Conservation (phyloP, 2,113 vertebrate genomes). For the Chloroceryle aenea region DNA sequence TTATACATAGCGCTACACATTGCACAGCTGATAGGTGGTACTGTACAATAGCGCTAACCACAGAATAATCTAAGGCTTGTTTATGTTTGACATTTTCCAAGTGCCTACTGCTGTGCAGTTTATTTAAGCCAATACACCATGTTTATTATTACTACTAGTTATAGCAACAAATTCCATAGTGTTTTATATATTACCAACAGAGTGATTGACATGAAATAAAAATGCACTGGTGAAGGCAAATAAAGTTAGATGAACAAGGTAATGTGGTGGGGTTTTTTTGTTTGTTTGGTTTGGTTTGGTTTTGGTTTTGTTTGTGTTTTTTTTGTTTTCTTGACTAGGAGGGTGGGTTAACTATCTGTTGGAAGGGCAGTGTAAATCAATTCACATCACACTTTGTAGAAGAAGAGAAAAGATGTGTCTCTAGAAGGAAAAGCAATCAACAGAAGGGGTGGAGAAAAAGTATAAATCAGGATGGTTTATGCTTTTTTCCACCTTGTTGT, state of each 20-base stretch:
- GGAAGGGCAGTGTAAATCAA: constrained; percentile 42
- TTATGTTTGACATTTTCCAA: background rate
- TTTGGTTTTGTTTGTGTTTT: no score
- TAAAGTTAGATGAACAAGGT: background rate
- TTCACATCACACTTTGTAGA: constrained; percentile 1
- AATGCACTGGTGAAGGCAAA: background rate
- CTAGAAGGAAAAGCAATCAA: constrained; percentile 67
- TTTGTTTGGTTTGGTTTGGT: no score
- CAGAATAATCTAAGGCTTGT: background rate
- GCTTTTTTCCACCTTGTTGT: constrained; percentile 38
- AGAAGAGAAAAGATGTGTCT: constrained; percentile 45
- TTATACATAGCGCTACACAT: background rate
- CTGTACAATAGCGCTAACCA: background rate
- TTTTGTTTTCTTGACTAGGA: background rate
- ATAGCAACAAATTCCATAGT: background rate
- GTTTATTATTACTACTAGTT: background rate
- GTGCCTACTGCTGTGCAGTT: background rate
- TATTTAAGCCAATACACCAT: background rate
- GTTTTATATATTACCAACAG: background rate
- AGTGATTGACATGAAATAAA: background rate
- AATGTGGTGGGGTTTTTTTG: no score
- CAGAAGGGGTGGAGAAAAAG: constrained; percentile 49
- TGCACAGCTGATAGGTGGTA: fast-evolving
- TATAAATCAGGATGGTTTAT: constrained; percentile 70
- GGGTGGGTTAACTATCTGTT: background rate